phyloP scores from a whole-genome alignment of 2,113 vertebrate genomes.

The Corythornis madagascariensis region DNA sequence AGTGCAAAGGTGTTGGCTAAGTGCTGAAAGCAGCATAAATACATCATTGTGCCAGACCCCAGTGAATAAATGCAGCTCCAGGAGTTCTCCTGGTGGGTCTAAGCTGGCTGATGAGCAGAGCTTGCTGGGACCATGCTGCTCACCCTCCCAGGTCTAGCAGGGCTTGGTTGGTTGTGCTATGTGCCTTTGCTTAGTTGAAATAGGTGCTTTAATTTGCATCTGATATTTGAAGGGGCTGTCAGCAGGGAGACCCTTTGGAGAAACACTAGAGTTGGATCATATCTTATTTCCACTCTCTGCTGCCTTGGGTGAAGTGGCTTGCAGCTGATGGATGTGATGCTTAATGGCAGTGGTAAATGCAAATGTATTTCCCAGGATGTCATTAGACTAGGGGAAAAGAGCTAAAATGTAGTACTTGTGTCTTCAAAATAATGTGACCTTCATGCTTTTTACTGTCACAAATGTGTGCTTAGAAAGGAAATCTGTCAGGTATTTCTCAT shows the following conservation, averaged over 20 bases:
- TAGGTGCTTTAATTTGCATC: background rate
- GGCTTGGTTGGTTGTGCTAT: rapidly evolving
- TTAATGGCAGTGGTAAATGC: background rate
- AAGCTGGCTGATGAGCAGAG: background rate
- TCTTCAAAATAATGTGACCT: background rate
- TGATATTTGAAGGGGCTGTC: background rate
- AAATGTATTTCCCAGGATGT: background rate
- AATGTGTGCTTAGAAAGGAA: background rate
- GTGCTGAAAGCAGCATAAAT: background rate
- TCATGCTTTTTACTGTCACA: background rate
- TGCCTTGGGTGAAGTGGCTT: background rate
- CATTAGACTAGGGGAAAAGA: background rate
- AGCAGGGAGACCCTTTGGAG: background rate
- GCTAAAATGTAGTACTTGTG: background rate
- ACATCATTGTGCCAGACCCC: background rate
- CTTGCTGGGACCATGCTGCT: background rate
- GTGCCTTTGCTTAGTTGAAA: background rate
- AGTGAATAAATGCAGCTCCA: background rate
- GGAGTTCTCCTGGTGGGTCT: background rate
- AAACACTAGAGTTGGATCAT: background rate
- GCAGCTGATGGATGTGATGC: background rate
- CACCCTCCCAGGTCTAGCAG: background rate
- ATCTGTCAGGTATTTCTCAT: background rate
- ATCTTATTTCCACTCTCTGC: background rate
- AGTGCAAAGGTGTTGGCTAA: background rate